Percentiles rank a stretch among this genome's conserved stretches.
Conservation (phyloP, 2,797 vertebrate genomes). For the Furcifer pardalis region DNA sequence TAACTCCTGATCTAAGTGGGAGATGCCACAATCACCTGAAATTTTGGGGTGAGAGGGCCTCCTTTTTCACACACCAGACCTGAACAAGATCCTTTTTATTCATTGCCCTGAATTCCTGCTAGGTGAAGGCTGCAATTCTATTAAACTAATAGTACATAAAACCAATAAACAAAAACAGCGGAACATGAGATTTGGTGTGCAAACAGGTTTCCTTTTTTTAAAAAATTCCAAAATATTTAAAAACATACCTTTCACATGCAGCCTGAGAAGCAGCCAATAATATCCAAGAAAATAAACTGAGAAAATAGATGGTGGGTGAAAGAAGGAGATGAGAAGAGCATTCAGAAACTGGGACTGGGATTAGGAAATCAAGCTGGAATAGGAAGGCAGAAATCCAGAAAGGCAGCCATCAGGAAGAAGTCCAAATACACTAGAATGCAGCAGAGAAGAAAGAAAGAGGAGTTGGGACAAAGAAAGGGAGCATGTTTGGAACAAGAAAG, state of each 20-base stretch:
- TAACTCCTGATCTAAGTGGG: too few relatives aligned
- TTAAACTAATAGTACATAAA: neutral
- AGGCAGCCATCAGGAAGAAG: neutral
- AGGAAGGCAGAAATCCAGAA: slow-evolving; percentile 10
- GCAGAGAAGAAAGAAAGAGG: neutral
- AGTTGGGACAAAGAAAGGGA: neutral
- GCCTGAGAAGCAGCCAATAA: neutral
- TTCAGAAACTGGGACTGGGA: neutral
- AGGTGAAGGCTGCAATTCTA: neutral
- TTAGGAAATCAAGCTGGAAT: neutral
- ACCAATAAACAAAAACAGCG: neutral
- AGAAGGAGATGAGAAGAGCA: neutral
- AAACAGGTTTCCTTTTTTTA: neutral
- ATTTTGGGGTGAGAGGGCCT: too few relatives aligned
- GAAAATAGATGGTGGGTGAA: neutral
- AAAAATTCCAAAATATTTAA: neutral
- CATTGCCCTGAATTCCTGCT: too few relatives aligned
- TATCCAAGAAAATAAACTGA: slow-evolving; percentile 3
- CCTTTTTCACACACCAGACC: too few relatives aligned
- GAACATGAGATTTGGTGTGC: neutral
- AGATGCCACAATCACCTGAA: too few relatives aligned
- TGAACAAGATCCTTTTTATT: too few relatives aligned
- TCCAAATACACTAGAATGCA: neutral
- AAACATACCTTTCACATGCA: slow-evolving; percentile 16
- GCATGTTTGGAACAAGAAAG: neutral